Conservation (phyloP, 2,797 vertebrate genomes). For the Protosalanx chinensis region DNA sequence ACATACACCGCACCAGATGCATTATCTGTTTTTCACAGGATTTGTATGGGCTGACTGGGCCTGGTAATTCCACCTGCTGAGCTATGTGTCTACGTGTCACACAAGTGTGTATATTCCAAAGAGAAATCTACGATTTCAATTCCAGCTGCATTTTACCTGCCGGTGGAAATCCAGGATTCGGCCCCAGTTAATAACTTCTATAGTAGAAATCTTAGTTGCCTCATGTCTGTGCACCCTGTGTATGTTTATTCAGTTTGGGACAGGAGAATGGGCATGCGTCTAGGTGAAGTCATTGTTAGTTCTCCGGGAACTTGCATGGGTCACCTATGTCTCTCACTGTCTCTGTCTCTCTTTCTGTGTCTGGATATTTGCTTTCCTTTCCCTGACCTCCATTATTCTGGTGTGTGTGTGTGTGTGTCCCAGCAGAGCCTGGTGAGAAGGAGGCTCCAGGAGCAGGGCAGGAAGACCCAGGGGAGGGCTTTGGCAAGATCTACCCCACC, state of each 20-base stretch:
- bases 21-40: conserved; percentile 36
- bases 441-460: conserved; percentile 15
- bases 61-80: conserved; percentile 54
- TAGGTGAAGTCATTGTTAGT: no score
- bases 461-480: conserved; percentile 70
- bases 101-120: conserved; percentile 14
- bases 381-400: no score
- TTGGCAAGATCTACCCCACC: conserved; percentile 92
- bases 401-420: not conserved
- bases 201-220: no score
- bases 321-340: no score
- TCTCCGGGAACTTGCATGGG: no score
- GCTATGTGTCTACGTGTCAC: conserved; percentile 15
- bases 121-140: not conserved
- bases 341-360: not conserved
- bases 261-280: no score
- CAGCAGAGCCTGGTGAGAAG: conserved; percentile 39
- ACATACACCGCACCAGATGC: conserved; percentile 44
- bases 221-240: no score
- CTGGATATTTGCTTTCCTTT: no score
- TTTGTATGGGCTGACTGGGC: conserved; percentile 66
- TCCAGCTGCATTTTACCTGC: not conserved
- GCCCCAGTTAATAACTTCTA: no score
- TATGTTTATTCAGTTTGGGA: no score
- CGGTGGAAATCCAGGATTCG: not conserved